Evolutionary conservation across 2,888 invertebrate species (phyloP).

Genomic region (Lottia scabra): DNA sequence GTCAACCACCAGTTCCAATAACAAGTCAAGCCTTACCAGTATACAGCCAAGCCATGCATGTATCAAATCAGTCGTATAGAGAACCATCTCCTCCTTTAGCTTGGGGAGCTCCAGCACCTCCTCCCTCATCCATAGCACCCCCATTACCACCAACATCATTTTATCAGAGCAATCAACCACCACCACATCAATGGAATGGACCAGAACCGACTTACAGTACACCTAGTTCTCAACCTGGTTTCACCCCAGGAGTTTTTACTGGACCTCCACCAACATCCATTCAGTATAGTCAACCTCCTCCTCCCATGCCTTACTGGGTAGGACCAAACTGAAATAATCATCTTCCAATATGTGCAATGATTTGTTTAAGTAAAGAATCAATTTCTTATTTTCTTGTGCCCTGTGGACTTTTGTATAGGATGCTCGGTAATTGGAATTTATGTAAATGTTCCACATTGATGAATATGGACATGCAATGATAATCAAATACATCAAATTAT

Average conservation of each 20-base stretch:
- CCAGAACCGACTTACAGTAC: not conserved
- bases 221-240: not conserved
- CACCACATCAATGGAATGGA: not conserved
- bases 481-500: no score
- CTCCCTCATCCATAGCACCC: slow-evolving; percentile 11
- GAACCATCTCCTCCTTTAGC: not conserved
- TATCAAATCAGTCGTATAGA: not conserved
- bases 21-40: not conserved
- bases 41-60: not conserved
- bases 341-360: no score
- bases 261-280: not conserved
- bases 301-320: slow-evolving; percentile 16
- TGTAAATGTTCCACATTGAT: no score
- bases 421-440: no score
- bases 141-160: slow-evolving; percentile 13
- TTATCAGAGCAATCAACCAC: slow-evolving; percentile 10
- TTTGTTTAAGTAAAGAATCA: no score
- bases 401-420: no score
- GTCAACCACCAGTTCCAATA: not conserved
- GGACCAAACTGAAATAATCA: not conserved
- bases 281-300: slow-evolving; percentile 16
- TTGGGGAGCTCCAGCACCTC: slow-evolving; percentile 17
- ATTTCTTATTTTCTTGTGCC: no score
- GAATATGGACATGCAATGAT: no score
- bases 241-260: not conserved